Evolutionary conservation across 1,140 invertebrate species (phyloP), one percentile per base, ranked within the genome.

Genomic region (Drosophila elegans): DNA sequence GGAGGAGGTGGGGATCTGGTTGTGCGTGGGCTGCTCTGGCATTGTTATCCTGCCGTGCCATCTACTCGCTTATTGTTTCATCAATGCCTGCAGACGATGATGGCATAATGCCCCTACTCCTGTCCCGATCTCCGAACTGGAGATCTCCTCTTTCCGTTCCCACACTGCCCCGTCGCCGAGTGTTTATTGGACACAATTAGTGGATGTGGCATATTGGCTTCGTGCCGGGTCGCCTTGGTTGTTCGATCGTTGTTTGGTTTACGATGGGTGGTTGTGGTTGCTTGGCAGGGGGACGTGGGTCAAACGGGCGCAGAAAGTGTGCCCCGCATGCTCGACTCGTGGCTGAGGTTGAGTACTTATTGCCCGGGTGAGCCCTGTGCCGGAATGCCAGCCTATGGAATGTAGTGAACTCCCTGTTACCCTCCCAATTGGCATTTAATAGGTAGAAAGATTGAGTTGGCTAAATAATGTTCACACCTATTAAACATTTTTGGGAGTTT

Each of bases 111-210:
- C 75, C 59, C 44, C 63, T 48, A 45, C 48, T 54, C 45, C 49
- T 38, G 38, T 46, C 11, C 13, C 63, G 44, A 61, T 16, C 38
- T 36, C 9, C 45, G 59, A 67, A 36, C 66, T 51, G 12, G 25
- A 49, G 72, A 67, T 67, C 68, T 82, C 78, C 64, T 45, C 51
- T 56, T 72, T 67, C 56, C 76, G 52, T 74, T 74, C 77, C 61
- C 69, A 68, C 62, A 61, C 45, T 39, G 53, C 71, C 51, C 54
- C 66, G 48, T 60, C 61, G 84, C 68, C 82, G 80, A 80, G 73
- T 89, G 84, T 78, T 89, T 89, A 89, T 89, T 90, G 85, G 80
- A 84, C 76, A 80, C 84, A 89, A 89, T 89, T 89, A 89, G 84
- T 82, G 74, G 49, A 74, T 75, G 83, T 90, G 77, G 80, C 84